Evolutionary conservation across 2,113 vertebrate species (phyloP).

Genomic region (human): DNA sequence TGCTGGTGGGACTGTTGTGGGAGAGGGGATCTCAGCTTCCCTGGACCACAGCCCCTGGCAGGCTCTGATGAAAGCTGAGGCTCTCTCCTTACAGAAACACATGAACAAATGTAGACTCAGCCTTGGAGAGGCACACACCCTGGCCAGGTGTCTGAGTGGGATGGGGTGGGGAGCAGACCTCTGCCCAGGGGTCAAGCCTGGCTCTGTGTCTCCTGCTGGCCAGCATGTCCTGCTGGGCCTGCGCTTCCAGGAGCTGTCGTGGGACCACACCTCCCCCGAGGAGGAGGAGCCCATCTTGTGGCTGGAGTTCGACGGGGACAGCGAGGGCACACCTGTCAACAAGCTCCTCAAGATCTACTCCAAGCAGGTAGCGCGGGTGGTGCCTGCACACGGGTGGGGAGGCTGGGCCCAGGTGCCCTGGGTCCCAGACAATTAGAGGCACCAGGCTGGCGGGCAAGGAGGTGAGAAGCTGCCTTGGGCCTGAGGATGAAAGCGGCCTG

Average conservation of each 20-base stretch:
- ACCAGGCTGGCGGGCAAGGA: background rate
- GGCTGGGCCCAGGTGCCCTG: too few relatives aligned
- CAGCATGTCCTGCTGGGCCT: slow-evolving; percentile 83
- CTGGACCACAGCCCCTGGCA: background rate
- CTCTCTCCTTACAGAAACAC: background rate
- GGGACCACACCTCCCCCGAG: slow-evolving; percentile 93
- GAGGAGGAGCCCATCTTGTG: slow-evolving; percentile 90
- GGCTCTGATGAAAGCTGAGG: background rate
- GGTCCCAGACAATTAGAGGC: background rate
- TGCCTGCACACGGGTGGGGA: rapidly evolving
- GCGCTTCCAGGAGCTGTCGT: slow-evolving; percentile 89
- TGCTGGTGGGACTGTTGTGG: rapidly evolving
- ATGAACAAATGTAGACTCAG: background rate
- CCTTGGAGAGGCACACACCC: background rate
- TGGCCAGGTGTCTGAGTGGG: background rate
- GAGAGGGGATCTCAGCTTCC: background rate
- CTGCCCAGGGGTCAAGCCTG: background rate
- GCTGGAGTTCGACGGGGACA: slow-evolving; percentile 95
- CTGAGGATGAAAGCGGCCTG: background rate
- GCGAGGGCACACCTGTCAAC: slow-evolving; percentile 91
- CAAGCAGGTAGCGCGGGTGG: slow-evolving; percentile 86
- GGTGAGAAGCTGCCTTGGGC: background rate
- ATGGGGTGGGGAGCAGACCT: background rate
- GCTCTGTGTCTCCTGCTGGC: background rate
- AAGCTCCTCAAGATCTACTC: slow-evolving; percentile 94